Evolutionary conservation across 2,888 invertebrate species (phyloP), one percentile per base, ranked within the genome.

Genomic region (Steinernema scapterisci): DNA sequence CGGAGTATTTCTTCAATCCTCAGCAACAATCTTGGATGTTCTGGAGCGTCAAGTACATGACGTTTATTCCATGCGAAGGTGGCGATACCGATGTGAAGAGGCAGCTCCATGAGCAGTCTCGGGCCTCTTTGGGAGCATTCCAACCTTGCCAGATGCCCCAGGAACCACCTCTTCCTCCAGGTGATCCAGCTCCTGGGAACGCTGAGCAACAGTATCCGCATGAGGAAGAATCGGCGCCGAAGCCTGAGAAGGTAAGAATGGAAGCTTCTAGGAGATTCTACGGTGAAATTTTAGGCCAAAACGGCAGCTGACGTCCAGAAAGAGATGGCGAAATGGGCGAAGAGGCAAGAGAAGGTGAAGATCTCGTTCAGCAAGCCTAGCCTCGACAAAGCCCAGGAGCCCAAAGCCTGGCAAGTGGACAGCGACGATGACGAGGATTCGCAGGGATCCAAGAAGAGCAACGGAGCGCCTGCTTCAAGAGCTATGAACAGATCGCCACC

Each of bases 261-360:
- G n/a, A n/a, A n/a, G 19, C 27, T 13, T 48, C 48, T 7, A 48
- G 7, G 13, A 7, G 3, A 16, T 48, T 19, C 13, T 19, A 70
- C 19, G 1, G 19, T 21, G 1, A 21, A 9, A 45, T 90, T 75
- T 88, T 88, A 89, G 80, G 83, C 82, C 16, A 88, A 88, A 76
- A 78, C 79, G 1, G 85, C 87, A 6, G 81, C 83, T n/a, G 81
- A 88, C 45, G 80, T 87, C 21, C 83, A 80, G 43, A 82, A 91
- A 89, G 93, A 94, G 83, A 94, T 94, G 94, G 93, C 93, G 87
- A 91, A 93, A 76, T 99, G 99, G 99, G 99, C 97, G 0, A 94
- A 97, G 85, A 94, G 94, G 13, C 90, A 97, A 79, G 97, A 97
- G 88, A 96, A 97, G 88, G 95, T 95, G 89, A 97, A 97, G 88